phyloP scores from a whole-genome alignment of 2,888 invertebrate species.

The Protodeltote pygarga region DNA sequence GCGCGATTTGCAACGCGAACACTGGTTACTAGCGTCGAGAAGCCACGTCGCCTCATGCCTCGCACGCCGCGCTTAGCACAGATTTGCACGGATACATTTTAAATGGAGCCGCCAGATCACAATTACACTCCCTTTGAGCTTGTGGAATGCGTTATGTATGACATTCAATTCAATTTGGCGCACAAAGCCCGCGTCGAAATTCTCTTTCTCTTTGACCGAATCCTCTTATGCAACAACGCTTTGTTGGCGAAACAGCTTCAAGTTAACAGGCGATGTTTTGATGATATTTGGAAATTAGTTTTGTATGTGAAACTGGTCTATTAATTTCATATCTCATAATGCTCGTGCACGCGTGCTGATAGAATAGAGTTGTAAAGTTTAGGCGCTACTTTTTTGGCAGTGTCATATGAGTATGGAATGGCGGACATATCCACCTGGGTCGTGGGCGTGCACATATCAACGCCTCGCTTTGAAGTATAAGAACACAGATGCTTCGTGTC shows the following conservation, averaged over 20 bases:
- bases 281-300: constrained; percentile 38
- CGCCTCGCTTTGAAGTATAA: constrained; percentile 66
- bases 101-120: constrained; percentile 82
- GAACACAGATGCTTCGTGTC: constrained; percentile 53
- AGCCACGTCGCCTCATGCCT: constrained; percentile 51
- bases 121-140: constrained; percentile 85
- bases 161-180: constrained; percentile 83
- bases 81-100: constrained; percentile 83
- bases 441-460: constrained; percentile 66
- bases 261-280: constrained; percentile 60
- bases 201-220: constrained; percentile 79
- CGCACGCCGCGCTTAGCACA: constrained; percentile 65
- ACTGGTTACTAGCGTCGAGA: constrained; percentile 52
- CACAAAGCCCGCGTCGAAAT: constrained; percentile 80
- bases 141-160: constrained; percentile 80
- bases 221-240: constrained; percentile 73
- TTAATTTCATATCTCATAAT: too few relatives aligned
- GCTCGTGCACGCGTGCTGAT: too few relatives aligned
- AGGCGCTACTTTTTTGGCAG: constrained; percentile 66
- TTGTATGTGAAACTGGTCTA: too few relatives aligned
- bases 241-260: constrained; percentile 71
- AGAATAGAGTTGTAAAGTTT: constrained; percentile 58
- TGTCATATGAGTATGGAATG: constrained; percentile 63
- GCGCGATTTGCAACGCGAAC: constrained; percentile 71
- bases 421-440: constrained; percentile 75